Evolutionary conservation across 2,113 vertebrate genomes (phyloP), one percentile per base, ranked within the genome.

Genomic region (Megaceryle torquata): DNA sequence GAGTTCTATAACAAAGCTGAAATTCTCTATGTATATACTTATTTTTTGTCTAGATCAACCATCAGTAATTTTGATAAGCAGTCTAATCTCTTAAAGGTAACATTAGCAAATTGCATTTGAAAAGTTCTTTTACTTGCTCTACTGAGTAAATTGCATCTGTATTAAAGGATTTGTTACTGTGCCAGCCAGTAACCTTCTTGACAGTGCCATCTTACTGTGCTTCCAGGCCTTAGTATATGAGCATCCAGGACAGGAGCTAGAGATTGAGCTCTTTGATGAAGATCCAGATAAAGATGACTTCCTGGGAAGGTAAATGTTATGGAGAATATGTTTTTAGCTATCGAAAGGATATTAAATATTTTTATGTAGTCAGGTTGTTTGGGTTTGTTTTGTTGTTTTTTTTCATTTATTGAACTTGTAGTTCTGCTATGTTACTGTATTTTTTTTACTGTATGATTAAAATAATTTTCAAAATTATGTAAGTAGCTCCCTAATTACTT

Each of bases 261-360:
- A 98, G 77, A 98, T 99, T 35, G 98, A 99, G 87, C 98, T 99
- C 77, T 99, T 99, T 94, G 99, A 99, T 77, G 99, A 99, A 97
- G 99, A 99, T 89, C 98, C 99, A 5, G 99, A 99, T 93, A 99
- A 99, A 97, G 99, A 99, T 90, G 99, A 99, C 98, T 99, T 98
- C 95, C 97, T 99, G 54, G 99, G 99, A 96, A 99, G 98, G 99
- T 99, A 97, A 97, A 60, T 85, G 17, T 37, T 61, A 51, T 3
- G 11, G 61, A 89, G 24, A 35, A 48, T 75, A 48, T 26, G 26
- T 50, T 35, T 9, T 4, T 61, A 74, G 24, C 19, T 51, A 64
- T 35, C 74, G 20, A 15, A 90, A 85, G 59, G 13, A 67, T 17
- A 21, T 43, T 3, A 65, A 82, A 26, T 76, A 41, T 20, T 91